Evolutionary conservation across 2,888 invertebrate genomes (phyloP).

Genomic region (Cordylochernes scorpioides): DNA sequence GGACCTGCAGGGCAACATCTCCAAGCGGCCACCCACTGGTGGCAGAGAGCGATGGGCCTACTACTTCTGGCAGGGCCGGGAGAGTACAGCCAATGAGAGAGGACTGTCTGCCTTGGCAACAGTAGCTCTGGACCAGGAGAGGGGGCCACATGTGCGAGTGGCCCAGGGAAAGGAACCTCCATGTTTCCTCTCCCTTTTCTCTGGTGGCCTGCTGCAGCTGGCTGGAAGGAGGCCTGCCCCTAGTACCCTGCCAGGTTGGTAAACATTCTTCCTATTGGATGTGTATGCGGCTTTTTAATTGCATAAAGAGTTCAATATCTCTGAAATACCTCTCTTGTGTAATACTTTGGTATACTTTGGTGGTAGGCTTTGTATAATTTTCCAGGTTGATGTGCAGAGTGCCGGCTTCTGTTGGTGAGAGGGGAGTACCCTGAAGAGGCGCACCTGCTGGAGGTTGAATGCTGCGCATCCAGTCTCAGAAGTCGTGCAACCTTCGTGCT

Average conservation of each 20-base stretch:
- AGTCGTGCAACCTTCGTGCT: constrained; percentile 50
- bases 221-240: constrained; percentile 43
- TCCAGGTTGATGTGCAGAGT: no score
- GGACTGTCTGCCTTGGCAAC: constrained; percentile 73
- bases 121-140: constrained; percentile 60
- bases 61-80: constrained; percentile 78
- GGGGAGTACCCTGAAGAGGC: constrained; percentile 50
- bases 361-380: no score
- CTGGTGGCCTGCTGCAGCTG: constrained; percentile 48
- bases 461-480: constrained; percentile 41
- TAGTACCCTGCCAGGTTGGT: no score
- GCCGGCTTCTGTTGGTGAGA: constrained; percentile 36
- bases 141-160: constrained; percentile 62
- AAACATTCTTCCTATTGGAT: constrained; percentile 17
- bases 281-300: no score
- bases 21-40: constrained; percentile 45
- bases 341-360: no score
- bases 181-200: constrained; percentile 58
- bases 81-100: constrained; percentile 65
- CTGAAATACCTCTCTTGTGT: no score
- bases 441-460: constrained; percentile 48
- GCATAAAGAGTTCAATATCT: no score
- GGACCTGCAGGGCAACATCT: constrained; percentile 54
- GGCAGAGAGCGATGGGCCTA: constrained; percentile 74
- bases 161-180: constrained; percentile 61